Base-by-base conservation (phyloP, 1,140 invertebrate species). In the Drosophila orosa region DNA sequence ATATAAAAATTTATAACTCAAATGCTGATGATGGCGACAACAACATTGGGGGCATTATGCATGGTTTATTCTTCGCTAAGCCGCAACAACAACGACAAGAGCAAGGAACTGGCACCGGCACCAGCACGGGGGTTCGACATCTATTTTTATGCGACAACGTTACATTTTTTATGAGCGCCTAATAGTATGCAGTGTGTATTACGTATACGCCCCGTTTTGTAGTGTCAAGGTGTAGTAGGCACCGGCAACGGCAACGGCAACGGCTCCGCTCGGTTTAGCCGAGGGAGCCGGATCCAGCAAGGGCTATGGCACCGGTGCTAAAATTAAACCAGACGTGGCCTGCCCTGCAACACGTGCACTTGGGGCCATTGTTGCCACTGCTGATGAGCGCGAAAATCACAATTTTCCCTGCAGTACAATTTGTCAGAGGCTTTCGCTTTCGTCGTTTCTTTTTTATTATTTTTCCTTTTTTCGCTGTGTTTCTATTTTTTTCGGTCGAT, bases 371-470 rank as follows among this genome's bases (percentile, higher is more conserved):
- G 66, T 63, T 76, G 75, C 27, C 45, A 48, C 22, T 54, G 24
- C 22, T 61, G 82, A 87, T 87, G 84, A 89, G 80, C 83, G 79
- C 71, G 80, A 87, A 87, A 87, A 87, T 87, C 83, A 76, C 75
- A 86, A 86, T 86, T 86, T 86, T 86, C 83, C 83, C 83, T 77
- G 83, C 76, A 83, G 83, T 80, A 87, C 84, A 89, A 89, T 87
- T 89, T 87, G 75, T 78, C 47, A 60, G 45, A 29, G 47, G 39
- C 42, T 56, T 71, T 86, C 56, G 63, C 52, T 71, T 83, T 62
- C 37, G 25, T 55, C 40, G 44, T 40, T 52, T 4, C 13, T 10
- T 40, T 58, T n/a, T 42, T 50, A 6, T 52, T 61, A 13, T 24
- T 40, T 55, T 57, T 44, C 22, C 15, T 58, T 24, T 19, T 45